Evolutionary conservation across 2,888 invertebrate species (phyloP), one percentile per base, ranked within the genome.

Genomic region (Agrochola macilenta): DNA sequence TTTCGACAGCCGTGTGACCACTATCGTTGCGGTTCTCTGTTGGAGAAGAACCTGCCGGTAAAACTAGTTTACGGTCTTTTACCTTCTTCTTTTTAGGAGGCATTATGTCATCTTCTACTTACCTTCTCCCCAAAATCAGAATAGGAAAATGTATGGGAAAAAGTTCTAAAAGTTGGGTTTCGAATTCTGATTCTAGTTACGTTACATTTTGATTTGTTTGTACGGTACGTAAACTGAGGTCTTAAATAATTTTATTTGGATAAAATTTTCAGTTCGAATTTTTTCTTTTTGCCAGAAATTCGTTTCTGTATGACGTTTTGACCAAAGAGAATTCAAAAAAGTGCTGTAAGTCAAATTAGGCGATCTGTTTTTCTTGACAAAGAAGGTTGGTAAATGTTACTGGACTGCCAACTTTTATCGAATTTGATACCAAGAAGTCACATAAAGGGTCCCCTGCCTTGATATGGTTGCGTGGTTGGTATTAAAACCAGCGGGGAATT

Each of bases 51-150:
- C 74, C 73, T 0, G 76, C 61, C 0, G 88, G 81, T 12, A 78
- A 54, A 0, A 76, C n/a, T 11, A 66, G 39, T 20, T 76, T 69
- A 14, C 52, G 77, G 61, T 76, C 79, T 4, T 43, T 74, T 11
- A 39, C 65, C 58, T 74, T 81, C 76, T 88, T 88, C 11, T 71
- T 82, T 17, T 72, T 83, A 14, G 69, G 73, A 35, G 87, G 65
- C 84, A 87, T 86, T 74, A 23, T 57, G n/a, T 57, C 39, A 68
- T 78, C 52, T 23, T 61, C 54, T 54, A 1, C 11, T 20, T 39
- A 64, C 5, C 11, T 35, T 43, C 43, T 43, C 1, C 35, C 2
- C 30, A 23, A 58, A 60, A 17, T 9, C 17, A 58, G 20, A 23
- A 12, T 54, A 23, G 2, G 20, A 23, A 5, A 49, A 8, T 52